phyloP scores from a whole-genome alignment of 2,113 vertebrate species.

The Pycnonotus jocosus region DNA sequence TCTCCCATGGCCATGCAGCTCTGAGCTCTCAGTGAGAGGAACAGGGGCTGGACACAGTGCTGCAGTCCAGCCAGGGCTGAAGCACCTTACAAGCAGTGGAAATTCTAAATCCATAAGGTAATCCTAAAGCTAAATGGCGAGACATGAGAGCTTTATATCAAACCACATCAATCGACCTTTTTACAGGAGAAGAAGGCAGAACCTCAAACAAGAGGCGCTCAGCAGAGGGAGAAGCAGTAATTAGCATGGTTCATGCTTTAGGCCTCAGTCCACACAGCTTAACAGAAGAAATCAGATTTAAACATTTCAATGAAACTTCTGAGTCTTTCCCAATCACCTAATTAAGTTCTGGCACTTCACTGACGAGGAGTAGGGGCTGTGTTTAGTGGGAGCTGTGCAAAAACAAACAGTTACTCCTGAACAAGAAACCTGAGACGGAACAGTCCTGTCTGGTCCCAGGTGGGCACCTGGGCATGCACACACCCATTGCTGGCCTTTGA shows the following conservation, averaged over 20 bases:
- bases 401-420: not conserved
- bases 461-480: not conserved
- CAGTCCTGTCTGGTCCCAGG: accelerated
- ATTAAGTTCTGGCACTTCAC: not conserved
- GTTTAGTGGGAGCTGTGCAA: not conserved
- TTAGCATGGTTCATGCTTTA: not conserved
- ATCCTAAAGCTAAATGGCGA: not conserved
- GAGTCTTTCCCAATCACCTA: not conserved
- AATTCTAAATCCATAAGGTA: not conserved
- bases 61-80: not conserved
- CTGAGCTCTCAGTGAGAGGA: not conserved
- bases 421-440: not conserved
- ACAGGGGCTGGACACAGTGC: not conserved
- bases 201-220: not conserved
- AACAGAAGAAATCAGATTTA: not conserved
- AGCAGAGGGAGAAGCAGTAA: not conserved
- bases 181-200: not conserved
- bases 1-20: accelerated
- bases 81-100: not conserved
- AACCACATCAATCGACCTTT: not conserved
- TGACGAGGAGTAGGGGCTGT: accelerated
- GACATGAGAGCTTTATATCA: not conserved
- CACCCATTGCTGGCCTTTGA: accelerated
- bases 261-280: not conserved
- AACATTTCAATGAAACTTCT: not conserved